Evolutionary conservation across 2,797 vertebrate genomes (phyloP).

Genomic region (Etheostoma nigrum): DNA sequence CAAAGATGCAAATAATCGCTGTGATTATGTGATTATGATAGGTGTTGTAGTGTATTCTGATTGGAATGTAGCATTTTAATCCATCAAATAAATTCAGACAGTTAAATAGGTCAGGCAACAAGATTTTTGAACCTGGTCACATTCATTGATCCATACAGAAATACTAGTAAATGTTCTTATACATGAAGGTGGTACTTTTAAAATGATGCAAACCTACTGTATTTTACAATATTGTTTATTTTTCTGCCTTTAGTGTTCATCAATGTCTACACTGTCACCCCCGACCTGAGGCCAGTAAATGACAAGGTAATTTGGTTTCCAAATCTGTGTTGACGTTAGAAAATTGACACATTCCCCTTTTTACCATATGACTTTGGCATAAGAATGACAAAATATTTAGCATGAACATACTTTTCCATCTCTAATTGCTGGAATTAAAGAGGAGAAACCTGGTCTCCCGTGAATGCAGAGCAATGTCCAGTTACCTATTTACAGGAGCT

Average conservation of each 20-base stretch:
- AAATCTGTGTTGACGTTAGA: not conserved
- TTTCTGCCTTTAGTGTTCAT: conserved; percentile 86
- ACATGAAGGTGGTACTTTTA: conserved; percentile 1
- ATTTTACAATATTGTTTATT: conserved; percentile 30
- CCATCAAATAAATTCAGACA: not conserved
- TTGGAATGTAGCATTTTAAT: conserved; percentile 3
- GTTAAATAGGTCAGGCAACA: not conserved
- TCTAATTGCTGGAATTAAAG: conserved; percentile 23
- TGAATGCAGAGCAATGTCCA: conserved; percentile 62
- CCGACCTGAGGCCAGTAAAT: conserved; percentile 89
- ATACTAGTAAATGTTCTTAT: not conserved
- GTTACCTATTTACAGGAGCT: conserved; percentile 69
- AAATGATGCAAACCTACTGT: not conserved
- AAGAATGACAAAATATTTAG: conserved; percentile 7
- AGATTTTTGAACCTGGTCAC: not conserved
- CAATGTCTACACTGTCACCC: conserved; percentile 90
- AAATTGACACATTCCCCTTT: not conserved
- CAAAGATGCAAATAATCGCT: not conserved
- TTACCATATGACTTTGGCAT: not conserved
- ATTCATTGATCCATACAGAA: not conserved
- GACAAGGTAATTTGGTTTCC: conserved; percentile 85
- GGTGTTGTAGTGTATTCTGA: not conserved
- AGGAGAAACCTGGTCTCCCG: conserved; percentile 36
- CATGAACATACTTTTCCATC: conserved; percentile 14
- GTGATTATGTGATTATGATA: not conserved